Conservation (phyloP, 2,888 invertebrate genomes). For the Lasioglossum malachurum region DNA sequence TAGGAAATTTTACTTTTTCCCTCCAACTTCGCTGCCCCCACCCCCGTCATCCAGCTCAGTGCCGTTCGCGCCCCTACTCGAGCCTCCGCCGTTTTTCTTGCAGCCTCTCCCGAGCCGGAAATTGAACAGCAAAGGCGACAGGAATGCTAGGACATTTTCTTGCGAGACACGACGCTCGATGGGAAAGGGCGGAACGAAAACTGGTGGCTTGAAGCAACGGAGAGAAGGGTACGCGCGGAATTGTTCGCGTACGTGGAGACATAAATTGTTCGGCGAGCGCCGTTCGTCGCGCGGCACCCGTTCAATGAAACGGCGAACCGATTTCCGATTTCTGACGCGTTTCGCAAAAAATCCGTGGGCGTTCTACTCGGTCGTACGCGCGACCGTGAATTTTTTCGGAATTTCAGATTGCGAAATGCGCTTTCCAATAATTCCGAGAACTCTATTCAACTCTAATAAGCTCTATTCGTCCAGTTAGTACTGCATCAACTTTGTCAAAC, state of each 20-base stretch:
- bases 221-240: not conserved
- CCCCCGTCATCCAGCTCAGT: not conserved
- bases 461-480: too few species aligned
- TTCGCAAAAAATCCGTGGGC: too few species aligned
- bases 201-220: not conserved
- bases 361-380: too few species aligned
- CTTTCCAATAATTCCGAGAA: too few species aligned
- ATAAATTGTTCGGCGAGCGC: slow-evolving; percentile 2
- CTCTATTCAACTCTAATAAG: too few species aligned
- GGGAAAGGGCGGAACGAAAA: not conserved
- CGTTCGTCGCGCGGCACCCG: not conserved
- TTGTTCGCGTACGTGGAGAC: slow-evolving; percentile 4
- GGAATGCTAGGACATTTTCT: slow-evolving; percentile 33
- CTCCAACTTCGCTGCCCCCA: slow-evolving; percentile 9
- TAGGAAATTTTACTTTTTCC: slow-evolving; percentile 61
- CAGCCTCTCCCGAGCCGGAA: slow-evolving; percentile 58
- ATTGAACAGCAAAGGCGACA: slow-evolving; percentile 63
- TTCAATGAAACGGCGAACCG: not conserved
- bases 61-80: not conserved
- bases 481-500: too few species aligned
- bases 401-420: too few species aligned
- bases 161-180: slow-evolving; percentile 20
- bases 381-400: too few species aligned
- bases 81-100: slow-evolving; percentile 37
- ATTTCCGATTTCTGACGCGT: not conserved